These are phyloP conservation scores for Hyperoplus lanceolatus DNA, from an alignment of 2,797 vertebrate species.

Conservation along the genomic window DNA sequence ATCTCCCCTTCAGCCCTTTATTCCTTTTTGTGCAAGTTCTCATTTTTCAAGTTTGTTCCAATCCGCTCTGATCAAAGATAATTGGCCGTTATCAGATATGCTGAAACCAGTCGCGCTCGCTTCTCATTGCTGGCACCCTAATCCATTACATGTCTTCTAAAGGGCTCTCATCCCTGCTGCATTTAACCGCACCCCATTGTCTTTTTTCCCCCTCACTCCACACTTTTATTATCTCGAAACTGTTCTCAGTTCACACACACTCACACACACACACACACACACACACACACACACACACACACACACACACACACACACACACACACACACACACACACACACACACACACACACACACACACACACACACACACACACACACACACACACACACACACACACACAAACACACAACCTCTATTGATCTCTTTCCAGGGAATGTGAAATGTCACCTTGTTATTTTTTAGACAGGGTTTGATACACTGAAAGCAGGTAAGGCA, in stretches of 20 bases:
- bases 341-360: no score
- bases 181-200: conserved; percentile 35
- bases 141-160: conserved; percentile 40
- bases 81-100: conserved; percentile 50
- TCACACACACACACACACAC: no score
- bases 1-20: neutral
- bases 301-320: no score
- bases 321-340: no score
- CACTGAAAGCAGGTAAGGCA: neutral
- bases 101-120: conserved; percentile 61
- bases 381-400: no score
- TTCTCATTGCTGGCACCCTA: conserved; percentile 49
- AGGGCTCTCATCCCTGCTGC: conserved; percentile 3
- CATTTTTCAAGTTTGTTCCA: conserved; percentile 43
- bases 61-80: conserved; percentile 57
- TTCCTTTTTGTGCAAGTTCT: conserved; percentile 35
- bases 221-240: conserved; percentile 24
- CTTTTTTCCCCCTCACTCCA: neutral
- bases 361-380: no score
- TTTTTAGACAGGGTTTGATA: conserved; percentile 1
- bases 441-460: conserved; percentile 14
- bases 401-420: neutral
- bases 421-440: conserved; percentile 8
- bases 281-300: no score
- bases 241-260: neutral